Evolutionary conservation across 2,888 invertebrate genomes (phyloP), one percentile per base, ranked within the genome.

Genomic region (Aleiodes alternator): DNA sequence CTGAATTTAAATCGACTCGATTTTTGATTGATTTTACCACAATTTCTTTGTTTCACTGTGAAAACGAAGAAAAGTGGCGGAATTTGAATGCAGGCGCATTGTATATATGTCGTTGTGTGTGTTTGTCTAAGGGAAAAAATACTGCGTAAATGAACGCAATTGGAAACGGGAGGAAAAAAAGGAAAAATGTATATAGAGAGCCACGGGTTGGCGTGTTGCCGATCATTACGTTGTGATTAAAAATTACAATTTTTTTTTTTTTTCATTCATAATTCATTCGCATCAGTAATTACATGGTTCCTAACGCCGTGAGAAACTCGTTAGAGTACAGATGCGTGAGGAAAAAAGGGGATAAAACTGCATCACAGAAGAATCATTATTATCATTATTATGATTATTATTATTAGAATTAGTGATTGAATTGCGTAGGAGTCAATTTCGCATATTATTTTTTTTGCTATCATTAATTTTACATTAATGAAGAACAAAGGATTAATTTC

Each of bases 201-300:
- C 43, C 23, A 48, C 48, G 43, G 64, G 34, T 66, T 80, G 78
- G 76, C 79, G 81, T 79, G 79, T 78, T 80, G 79, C 70, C 73
- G 77, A 80, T 80, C 78, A 78, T 80, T 77, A 79, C 66, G 75
- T 64, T 56, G 73, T 72, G 69, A 81, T 81, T 80, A 79, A 80
- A 79, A 79, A 78, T 79, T 78, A 74, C 79, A 81, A 80, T 79
- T 72, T 72, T 23, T 23, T 23, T 23, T 23, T 23, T 23, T 23
- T 34, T 81, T 80, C 79, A 81, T 81, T 81, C 79, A 81, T 81
- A 80, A 81, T 81, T 80, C 80, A 81, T 80, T 80, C 79, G 69
- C 73, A 73, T 68, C 31, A 14, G 66, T 78, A 78, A 81, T 81
- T 80, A 80, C 80, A 80, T 78, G 78, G 80, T 77, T 80, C 76